Conservation (phyloP, 2,113 vertebrate genomes). For the Tetrao urogallus region DNA sequence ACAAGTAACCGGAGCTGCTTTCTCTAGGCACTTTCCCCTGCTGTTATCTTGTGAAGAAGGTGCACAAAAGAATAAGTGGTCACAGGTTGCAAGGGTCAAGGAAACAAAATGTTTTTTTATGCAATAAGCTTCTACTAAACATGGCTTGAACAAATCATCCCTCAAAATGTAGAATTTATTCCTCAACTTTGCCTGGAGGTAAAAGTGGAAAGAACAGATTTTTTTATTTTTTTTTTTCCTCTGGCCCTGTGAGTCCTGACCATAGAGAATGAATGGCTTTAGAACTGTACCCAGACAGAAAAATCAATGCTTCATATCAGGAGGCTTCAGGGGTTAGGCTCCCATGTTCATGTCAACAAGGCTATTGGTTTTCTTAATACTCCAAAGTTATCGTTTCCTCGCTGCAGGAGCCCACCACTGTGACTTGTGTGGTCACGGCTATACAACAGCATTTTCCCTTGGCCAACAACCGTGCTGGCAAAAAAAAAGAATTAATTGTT, state of each 20-base stretch:
- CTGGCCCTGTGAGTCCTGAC: constrained; percentile 88
- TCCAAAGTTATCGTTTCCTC: constrained; percentile 95
- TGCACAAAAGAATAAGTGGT: constrained; percentile 63
- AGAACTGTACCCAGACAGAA: constrained; percentile 93
- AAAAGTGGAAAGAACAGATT: constrained; percentile 87
- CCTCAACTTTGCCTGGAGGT: constrained; percentile 90
- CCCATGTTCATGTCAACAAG: constrained; percentile 99
- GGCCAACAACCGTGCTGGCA: constrained; percentile 75
- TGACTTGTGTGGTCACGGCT: constrained; percentile 94
- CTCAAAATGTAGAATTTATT: constrained; percentile 86
- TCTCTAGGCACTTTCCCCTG: constrained; percentile 14
- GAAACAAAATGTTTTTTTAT: constrained; percentile 74
- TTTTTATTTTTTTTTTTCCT: constrained; percentile 74
- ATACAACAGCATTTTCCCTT: constrained; percentile 91
- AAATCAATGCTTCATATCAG: constrained; percentile 99
- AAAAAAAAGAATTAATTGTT: constrained; percentile 83
- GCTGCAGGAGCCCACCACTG: constrained; percentile 83
- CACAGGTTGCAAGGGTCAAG: constrained; percentile 73
- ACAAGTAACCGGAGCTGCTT: constrained; percentile 60
- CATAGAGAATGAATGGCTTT: constrained; percentile 98
- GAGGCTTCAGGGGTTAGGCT: constrained; percentile 99
- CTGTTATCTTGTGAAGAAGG: constrained; percentile 37
- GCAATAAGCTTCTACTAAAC: constrained; percentile 82
- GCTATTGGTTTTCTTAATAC: constrained; percentile 99
- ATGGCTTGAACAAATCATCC: constrained; percentile 84